Evolutionary conservation across 1,140 invertebrate species (phyloP), one percentile per base, ranked within the genome.

Genomic region (Diprion similis): DNA sequence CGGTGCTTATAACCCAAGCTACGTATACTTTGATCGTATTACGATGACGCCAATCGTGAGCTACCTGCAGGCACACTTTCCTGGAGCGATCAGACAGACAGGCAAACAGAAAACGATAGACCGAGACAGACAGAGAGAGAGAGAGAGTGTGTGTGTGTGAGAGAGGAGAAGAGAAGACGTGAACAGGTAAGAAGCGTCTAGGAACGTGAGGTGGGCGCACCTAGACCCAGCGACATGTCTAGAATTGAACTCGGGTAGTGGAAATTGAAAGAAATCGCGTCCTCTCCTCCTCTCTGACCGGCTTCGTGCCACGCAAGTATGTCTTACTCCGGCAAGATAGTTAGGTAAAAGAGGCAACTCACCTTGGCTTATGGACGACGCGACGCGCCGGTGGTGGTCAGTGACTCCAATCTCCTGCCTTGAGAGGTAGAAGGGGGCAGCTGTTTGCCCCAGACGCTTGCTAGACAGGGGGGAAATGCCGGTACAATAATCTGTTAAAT

Each of bases 181-280:
- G 24, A 37, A 37, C 24, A 37, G 24, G 24, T 37, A 37, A 37
- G 24, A 37, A 37, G 24, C 24, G 24, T 37, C 24, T 37, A 37
- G 24, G 45, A 19, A 59, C 70, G 70, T 71, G 70, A 71, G 45
- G 59, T 65, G 48, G 70, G 18, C 47, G 46, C 17, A 64, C n/a
- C 48, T 71, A 18, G 48, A 59, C 18, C 24, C 65, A 64, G 51
- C 10, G 18, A 71, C 70, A 65, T 17, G 48, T 45, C 46, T 71
- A n/a, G 70, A 71, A 71, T 71, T 13, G 51, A 59, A 71, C 45
- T 70, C 17, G n/a, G 51, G n/a, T 59, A 3, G 51, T 59, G 1
- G 51, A 59, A 15, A 15, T 59, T 59, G 3, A 11, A 59, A 59
- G 51, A 59, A 70, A 24, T 71, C 17, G 45, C 70, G 37, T 6